phyloP scores from a whole-genome alignment of 64 coral and sea anemone species.

The Montipora efflorescens region DNA sequence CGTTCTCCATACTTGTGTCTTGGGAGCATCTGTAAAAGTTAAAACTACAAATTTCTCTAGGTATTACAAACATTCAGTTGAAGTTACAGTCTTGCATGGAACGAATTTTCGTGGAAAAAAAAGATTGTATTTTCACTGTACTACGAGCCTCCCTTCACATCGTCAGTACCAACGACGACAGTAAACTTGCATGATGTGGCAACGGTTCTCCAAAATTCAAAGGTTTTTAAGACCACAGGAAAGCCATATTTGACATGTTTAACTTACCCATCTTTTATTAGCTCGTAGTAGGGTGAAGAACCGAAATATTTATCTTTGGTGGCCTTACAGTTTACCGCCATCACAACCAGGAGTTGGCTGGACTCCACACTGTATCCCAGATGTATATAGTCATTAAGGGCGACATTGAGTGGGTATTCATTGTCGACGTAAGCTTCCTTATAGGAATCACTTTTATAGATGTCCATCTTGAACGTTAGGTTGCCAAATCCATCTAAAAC shows the following conservation, averaged over 20 bases:
- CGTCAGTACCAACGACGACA: not conserved
- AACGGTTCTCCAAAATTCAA: no score
- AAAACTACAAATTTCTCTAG: not conserved
- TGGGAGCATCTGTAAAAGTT: not conserved
- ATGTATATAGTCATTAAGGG: not conserved
- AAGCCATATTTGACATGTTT: no score
- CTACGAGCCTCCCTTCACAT: no score
- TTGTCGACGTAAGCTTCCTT: not conserved
- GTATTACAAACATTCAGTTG: no score
- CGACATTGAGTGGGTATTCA: not conserved
- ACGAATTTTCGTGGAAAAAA: no score
- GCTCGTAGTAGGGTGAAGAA: not conserved
- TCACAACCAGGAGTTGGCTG: not conserved
- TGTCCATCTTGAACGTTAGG: conserved; percentile 5
- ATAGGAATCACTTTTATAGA: conserved; percentile 2
- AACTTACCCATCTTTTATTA: conserved; percentile 5
- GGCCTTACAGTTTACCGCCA: conserved; percentile 16
- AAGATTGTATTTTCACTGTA: no score
- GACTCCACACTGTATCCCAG: conserved; percentile 11
- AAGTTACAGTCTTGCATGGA: no score
- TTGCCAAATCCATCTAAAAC: conserved; percentile 9
- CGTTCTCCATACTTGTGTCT: not conserved
- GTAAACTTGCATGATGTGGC: no score
- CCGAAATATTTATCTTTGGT: not conserved
- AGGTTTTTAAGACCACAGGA: no score